phyloP scores from a whole-genome alignment of 2,797 vertebrate species.

The Cryptoprocta ferox region DNA sequence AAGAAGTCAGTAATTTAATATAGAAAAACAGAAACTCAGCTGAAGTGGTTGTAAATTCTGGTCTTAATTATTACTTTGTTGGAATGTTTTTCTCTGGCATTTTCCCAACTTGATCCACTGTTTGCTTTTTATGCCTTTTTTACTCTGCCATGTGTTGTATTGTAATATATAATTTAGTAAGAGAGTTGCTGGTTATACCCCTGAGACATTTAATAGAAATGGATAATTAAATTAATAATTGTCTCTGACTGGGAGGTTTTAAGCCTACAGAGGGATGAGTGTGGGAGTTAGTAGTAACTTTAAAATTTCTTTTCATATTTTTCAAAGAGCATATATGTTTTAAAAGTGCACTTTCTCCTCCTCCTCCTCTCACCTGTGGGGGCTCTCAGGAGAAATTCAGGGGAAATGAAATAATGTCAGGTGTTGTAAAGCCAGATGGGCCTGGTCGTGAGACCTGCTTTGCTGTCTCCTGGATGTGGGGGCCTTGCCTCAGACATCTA shows the following conservation, averaged over 20 bases:
- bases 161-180: constrained; percentile 39
- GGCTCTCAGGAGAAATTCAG: neutral
- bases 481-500: neutral
- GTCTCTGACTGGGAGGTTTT: constrained; percentile 12
- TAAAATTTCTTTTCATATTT: constrained; percentile 31
- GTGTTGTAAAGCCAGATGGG: neutral
- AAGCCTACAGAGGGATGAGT: neutral
- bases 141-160: neutral
- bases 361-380: neutral
- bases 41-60: constrained; percentile 5
- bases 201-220: constrained; percentile 29
- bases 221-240: constrained; percentile 53
- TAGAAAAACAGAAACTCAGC: constrained; percentile 6
- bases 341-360: neutral
- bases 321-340: neutral
- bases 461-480: neutral
- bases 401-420: neutral
- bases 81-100: neutral
- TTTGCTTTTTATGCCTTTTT: neutral
- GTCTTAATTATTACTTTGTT: neutral
- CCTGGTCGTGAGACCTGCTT: neutral
- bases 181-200: neutral
- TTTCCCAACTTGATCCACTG: neutral
- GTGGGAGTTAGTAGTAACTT: constrained; percentile 29
- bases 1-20: constrained; percentile 17